Evolutionary conservation across 2,797 vertebrate genomes (phyloP).

Genomic region (Anabas testudineus): DNA sequence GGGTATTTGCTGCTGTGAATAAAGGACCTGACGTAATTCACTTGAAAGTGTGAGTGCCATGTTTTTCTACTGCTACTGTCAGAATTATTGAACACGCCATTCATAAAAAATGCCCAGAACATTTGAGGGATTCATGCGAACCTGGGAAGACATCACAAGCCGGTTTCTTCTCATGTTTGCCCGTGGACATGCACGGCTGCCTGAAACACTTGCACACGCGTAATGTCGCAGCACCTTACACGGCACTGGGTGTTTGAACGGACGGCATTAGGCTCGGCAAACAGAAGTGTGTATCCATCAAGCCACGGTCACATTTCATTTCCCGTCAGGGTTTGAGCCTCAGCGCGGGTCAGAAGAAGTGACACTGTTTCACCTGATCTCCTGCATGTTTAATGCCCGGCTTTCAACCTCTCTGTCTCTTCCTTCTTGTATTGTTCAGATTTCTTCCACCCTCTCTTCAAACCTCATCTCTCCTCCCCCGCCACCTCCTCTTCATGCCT

Average conservation of each 20-base stretch:
- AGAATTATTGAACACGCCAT: constrained; percentile 12
- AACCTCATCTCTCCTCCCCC: constrained; percentile 31
- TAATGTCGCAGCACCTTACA: constrained; percentile 25
- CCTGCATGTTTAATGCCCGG: constrained; percentile 55
- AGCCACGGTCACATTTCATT: constrained; percentile 59
- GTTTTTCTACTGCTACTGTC: neutral
- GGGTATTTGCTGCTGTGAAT: neutral
- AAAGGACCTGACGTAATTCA: constrained; percentile 1
- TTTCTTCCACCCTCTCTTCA: neutral
- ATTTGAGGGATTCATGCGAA: neutral
- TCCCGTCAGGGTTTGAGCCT: constrained; percentile 51
- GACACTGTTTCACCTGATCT: constrained; percentile 58
- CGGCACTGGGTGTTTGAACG: constrained; percentile 59
- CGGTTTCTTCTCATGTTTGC: constrained; percentile 29
- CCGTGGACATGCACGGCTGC: constrained; percentile 25
- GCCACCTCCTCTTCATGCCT: constrained; percentile 5
- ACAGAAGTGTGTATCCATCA: constrained; percentile 70
- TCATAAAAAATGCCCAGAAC: constrained; percentile 24
- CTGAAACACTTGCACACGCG: constrained; percentile 43
- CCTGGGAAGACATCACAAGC: constrained; percentile 13
- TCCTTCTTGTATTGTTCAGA: constrained; percentile 10
- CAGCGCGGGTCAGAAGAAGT: constrained; percentile 56
- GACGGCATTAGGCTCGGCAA: constrained; percentile 71
- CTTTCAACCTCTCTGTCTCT: constrained; percentile 31
- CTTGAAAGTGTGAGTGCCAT: neutral